Evolutionary conservation across 1,140 invertebrate species (phyloP).

Genomic region (Scaptomyza graminum): DNA sequence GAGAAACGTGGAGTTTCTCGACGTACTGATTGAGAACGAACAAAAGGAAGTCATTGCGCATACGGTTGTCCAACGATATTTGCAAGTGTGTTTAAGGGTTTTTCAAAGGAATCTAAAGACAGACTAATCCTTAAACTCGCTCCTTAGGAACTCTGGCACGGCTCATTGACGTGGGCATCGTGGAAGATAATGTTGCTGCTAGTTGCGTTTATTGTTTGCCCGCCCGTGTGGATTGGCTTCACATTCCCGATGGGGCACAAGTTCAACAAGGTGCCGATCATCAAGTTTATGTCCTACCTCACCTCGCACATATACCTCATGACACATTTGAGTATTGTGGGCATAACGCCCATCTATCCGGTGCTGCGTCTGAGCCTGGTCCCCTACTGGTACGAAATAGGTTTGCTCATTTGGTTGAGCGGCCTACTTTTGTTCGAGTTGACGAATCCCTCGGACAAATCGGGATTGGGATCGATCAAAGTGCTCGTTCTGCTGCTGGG

Average conservation of each 20-base stretch:
- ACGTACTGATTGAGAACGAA: slow-evolving; percentile 99
- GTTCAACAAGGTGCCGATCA: slow-evolving; percentile 98
- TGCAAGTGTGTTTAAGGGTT: slow-evolving; percentile 87
- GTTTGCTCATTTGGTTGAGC: slow-evolving; percentile 97
- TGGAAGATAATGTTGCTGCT: slow-evolving; percentile 97
- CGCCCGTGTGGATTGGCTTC: slow-evolving; percentile 98
- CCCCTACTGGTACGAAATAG: slow-evolving; percentile 98
- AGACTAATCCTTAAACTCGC: not conserved
- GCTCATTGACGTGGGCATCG: slow-evolving; percentile 96
- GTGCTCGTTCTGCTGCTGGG: slow-evolving; percentile 96
- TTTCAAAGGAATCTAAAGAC: too few species aligned
- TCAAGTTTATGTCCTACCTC: slow-evolving; percentile 99
- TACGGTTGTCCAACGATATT: slow-evolving; percentile 94
- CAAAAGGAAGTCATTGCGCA: slow-evolving; percentile 98
- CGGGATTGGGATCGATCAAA: slow-evolving; percentile 96
- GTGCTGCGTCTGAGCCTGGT: slow-evolving; percentile 89
- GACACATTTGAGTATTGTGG: slow-evolving; percentile 95
- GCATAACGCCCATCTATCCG: slow-evolving; percentile 94
- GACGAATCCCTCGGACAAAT: slow-evolving; percentile 98
- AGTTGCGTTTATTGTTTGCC: slow-evolving; percentile 95
- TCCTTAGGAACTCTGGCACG: slow-evolving; percentile 96
- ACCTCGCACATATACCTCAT: slow-evolving; percentile 99
- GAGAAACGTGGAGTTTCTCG: slow-evolving; percentile 96
- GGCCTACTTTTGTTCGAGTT: slow-evolving; percentile 97
- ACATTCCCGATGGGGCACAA: slow-evolving; percentile 97